These are phyloP conservation scores for Parelbella ahira DNA, from an alignment of 2,888 invertebrate species.

Conservation along the genomic window DNA sequence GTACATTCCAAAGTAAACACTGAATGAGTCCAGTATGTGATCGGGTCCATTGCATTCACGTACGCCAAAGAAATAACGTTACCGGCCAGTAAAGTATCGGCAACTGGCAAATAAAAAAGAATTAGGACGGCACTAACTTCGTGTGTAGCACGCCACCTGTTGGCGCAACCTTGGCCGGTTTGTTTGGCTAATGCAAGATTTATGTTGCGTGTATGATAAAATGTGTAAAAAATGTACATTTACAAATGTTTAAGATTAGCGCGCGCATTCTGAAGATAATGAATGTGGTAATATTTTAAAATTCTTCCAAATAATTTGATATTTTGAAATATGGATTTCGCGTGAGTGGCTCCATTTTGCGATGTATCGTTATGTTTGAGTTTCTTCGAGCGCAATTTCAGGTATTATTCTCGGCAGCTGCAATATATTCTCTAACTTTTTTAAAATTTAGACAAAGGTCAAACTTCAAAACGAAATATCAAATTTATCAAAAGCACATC, in stretches of 20 bases:
- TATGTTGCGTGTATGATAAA: slow-evolving; percentile 16
- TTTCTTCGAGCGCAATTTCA: too few species aligned
- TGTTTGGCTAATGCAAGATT: slow-evolving; percentile 19
- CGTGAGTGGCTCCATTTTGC: too few species aligned
- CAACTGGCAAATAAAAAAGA: slow-evolving; percentile 21
- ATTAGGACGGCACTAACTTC: slow-evolving; percentile 25
- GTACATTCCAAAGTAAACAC: too few species aligned
- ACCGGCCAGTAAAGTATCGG: slow-evolving; percentile 8
- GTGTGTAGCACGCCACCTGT: slow-evolving; percentile 28
- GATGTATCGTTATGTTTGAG: too few species aligned
- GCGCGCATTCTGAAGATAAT: slow-evolving; percentile 14
- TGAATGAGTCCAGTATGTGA: too few species aligned
- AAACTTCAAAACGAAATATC: too few species aligned
- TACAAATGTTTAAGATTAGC: slow-evolving; percentile 10
- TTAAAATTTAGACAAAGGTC: too few species aligned
- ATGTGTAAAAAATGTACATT: slow-evolving; percentile 17
- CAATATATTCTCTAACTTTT: too few species aligned
- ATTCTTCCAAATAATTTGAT: neutral
- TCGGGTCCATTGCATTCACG: neutral
- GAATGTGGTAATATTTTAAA: neutral
- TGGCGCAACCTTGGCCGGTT: slow-evolving; percentile 16
- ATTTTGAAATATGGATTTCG: too few species aligned
- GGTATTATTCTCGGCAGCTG: too few species aligned
- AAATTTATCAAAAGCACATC: too few species aligned
- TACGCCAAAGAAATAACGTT: neutral